These are phyloP conservation scores for Campylomormyrus tamandua DNA, from an alignment of 2,113 vertebrate species.

Conservation along the genomic window DNA sequence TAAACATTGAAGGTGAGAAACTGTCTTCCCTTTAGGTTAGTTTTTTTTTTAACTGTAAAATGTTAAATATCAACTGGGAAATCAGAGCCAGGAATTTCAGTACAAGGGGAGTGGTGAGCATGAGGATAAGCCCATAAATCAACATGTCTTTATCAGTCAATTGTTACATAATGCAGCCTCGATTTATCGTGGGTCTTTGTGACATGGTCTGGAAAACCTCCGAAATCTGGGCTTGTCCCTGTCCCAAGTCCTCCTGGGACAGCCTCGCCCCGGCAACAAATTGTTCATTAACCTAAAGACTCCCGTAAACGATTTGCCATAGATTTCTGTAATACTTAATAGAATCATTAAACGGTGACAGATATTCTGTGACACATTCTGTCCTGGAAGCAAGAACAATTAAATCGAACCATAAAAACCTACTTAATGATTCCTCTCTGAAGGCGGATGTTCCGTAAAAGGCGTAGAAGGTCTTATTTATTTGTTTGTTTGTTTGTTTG, in stretches of 20 bases:
- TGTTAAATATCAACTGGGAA: neutral
- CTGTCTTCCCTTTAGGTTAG: neutral
- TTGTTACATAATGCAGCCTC: neutral
- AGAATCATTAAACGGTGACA: neutral
- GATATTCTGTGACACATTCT: neutral
- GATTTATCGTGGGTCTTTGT: neutral
- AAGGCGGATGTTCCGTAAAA: neutral
- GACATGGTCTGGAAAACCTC: neutral
- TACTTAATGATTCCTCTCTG: neutral
- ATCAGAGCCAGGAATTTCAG: neutral
- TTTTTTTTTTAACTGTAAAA: neutral
- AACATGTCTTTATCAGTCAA: neutral
- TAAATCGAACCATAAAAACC: neutral
- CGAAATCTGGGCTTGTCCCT: neutral
- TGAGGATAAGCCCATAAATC: neutral
- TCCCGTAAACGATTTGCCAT: neutral
- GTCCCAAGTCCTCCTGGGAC: neutral
- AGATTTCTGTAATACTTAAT: neutral
- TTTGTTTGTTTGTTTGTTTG: neutral
- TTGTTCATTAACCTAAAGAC: slow-evolving; percentile 4
- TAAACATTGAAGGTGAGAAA: neutral
- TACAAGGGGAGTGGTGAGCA: neutral
- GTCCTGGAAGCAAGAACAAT: neutral
- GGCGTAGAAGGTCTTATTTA: neutral
- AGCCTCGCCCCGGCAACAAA: neutral